Conservation (phyloP, 2,113 vertebrate species). For the Amazona vittata region DNA sequence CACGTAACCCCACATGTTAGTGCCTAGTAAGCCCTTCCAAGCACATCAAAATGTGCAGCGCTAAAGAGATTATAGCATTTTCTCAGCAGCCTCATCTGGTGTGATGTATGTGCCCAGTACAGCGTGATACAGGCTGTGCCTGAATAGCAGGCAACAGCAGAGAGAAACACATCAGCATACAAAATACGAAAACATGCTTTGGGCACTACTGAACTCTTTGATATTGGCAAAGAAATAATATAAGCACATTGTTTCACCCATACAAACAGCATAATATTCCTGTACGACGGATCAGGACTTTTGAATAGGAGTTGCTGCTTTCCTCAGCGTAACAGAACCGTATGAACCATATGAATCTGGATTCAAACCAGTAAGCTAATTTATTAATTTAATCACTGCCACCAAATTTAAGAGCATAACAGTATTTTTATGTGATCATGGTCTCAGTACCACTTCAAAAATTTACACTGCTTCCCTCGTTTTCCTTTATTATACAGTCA, state of each 20-base stretch:
- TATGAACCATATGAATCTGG: neutral
- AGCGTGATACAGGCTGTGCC: neutral
- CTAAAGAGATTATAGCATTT: constrained; percentile 25
- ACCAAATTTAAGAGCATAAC: neutral
- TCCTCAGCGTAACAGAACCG: neutral
- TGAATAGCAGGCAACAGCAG: neutral
- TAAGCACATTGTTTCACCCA: neutral
- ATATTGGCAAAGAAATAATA: neutral
- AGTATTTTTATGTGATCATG: neutral
- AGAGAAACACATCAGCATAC: neutral
- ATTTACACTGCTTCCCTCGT: neutral
- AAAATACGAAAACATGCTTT: neutral
- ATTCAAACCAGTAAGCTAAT: neutral
- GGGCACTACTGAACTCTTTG: neutral
- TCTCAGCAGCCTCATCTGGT: neutral
- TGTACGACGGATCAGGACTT: neutral
- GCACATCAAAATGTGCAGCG: constrained; percentile 1
- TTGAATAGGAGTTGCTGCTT: neutral
- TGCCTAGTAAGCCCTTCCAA: neutral
- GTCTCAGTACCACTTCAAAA: neutral
- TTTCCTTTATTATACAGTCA: neutral
- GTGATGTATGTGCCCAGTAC: neutral
- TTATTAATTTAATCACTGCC: neutral
- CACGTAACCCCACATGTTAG: neutral
- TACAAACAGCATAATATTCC: neutral